Evolutionary conservation across 2,797 vertebrate species (phyloP), one percentile per base, ranked within the genome.

Genomic region (Anguilla obscura): DNA sequence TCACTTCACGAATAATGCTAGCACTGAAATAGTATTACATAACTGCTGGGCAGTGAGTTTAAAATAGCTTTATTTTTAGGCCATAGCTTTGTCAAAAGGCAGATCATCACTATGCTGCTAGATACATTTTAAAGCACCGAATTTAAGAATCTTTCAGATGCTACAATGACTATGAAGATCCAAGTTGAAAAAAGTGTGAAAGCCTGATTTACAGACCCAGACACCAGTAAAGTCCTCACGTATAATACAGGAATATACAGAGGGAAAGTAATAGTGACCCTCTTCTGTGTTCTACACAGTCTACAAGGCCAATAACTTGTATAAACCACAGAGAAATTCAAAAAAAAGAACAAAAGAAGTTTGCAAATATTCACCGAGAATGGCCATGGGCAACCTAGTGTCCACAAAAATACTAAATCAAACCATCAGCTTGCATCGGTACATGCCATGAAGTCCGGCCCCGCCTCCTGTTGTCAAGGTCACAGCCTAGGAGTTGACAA

Each of bases 41-140:
- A 79, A 79, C 16, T 30, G 30, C 21, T 36, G 30, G 14, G 88
- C 89, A 87, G 91, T 90, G 93, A 89, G 94, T 93, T 93, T 87
- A 66, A 66, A 24, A 24, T 66, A 56, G 63, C n/a, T 66, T 66
- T n/a, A 66, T 66, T 66, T 27, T 66, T 6, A 66, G 89, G 91
- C 86, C 93, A 95, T 30, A 63, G 10, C 88, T 91, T 90, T 89
- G 88, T 8, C 85, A 90, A 92, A 90, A 88, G 76, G 74, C 88
- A 74, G 33, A 33, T 45, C 14, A 45, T 79, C 36, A 24, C 36
- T 6, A 33, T 1, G n/a, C 10, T 9, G 9, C 66, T 33, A 10
- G 2, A 10, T n/a, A 6, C 6, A 0, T 63, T 63, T 5, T 10
- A 12, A 74, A 33, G 8, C 30, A 74, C 1, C 7, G 8, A 12